Evolutionary conservation across 2,888 invertebrate species (phyloP), one percentile per base, ranked within the genome.

Genomic region (Chrysotoxum bicinctum): DNA sequence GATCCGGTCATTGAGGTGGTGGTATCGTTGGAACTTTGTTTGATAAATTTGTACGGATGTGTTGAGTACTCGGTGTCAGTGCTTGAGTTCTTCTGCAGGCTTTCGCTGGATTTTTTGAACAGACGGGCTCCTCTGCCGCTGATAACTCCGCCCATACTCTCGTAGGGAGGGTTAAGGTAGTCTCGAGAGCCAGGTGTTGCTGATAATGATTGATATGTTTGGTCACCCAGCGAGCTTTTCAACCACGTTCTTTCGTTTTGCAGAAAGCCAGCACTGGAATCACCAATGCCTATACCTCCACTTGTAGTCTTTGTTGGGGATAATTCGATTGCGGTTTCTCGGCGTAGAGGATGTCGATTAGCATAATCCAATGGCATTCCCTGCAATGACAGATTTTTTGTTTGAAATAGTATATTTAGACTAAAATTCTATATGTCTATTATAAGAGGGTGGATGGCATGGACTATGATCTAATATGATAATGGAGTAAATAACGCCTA

Each of bases 11-110:
- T 89, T 64, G 92, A 92, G 79, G 92, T 92, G 78, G 90, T 92
- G n/a, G 92, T 92, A 83, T 92, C 92, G 70, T 92, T 92, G 48
- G 92, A 92, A 82, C 91, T 92, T 89, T 92, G 92, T 87, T 92
- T 92, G 50, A 92, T 92, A 56, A 92, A 90, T 60, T 90, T 90
- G 88, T 92, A 92, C 50, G 92, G 92, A 88, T 92, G 92, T 7
- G 90, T 89, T 48, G 92, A 92, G 84, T 92, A 92, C 68, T 92
- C 92, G 12, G 92, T 92, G 12, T 92, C 92, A 6, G 92, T 92
- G 88, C 92, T 92, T 16, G 92, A 92, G 79, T 92, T 92, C 87
- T 92, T 92, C 62, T 92, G 92, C 43, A 92, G 75, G 56, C 92
- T 92, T 88, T 92, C 92, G 87, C 90, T 91, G 32, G 92, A 92